Conservation (phyloP, 2,888 invertebrate genomes). For the Protodeltote pygarga region DNA sequence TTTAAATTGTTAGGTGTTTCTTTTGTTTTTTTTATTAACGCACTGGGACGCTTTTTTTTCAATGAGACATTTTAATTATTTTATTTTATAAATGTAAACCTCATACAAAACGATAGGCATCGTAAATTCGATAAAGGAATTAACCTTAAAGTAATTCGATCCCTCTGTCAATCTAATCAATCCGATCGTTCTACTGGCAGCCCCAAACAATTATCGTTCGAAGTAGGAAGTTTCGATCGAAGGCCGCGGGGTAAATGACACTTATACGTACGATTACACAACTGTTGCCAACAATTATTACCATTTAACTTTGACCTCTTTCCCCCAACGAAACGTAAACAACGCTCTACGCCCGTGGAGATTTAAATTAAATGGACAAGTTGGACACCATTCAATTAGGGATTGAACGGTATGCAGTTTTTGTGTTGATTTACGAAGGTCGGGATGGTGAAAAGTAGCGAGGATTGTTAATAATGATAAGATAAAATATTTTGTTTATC, state of each 20-base stretch:
- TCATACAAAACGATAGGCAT: too few species aligned
- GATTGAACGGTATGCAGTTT: slow-evolving; percentile 31
- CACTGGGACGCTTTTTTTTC: too few species aligned
- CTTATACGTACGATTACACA: slow-evolving; percentile 70
- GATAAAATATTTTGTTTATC: neutral
- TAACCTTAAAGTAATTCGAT: slow-evolving; percentile 12
- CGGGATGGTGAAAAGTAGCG: neutral
- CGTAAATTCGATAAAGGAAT: slow-evolving; percentile 16
- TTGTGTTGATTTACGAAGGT: slow-evolving; percentile 35
- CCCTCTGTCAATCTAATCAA: slow-evolving; percentile 16
- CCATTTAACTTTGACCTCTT: slow-evolving; percentile 62
- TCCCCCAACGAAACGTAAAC: slow-evolving; percentile 43
- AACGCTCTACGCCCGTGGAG: slow-evolving; percentile 28
- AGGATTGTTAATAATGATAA: slow-evolving; percentile 7
- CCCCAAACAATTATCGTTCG: slow-evolving; percentile 55
- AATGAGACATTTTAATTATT: too few species aligned
- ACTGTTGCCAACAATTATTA: slow-evolving; percentile 55
- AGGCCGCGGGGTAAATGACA: slow-evolving; percentile 83
- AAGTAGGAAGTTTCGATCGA: slow-evolving; percentile 70
- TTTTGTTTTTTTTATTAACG: too few species aligned
- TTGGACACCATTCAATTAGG: slow-evolving; percentile 41
- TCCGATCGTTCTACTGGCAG: slow-evolving; percentile 12
- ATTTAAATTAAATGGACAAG: slow-evolving; percentile 42
- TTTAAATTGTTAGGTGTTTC: too few species aligned
- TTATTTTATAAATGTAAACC: too few species aligned